Conservation (phyloP, 1,140 invertebrate genomes). For the Bombus affinis region DNA sequence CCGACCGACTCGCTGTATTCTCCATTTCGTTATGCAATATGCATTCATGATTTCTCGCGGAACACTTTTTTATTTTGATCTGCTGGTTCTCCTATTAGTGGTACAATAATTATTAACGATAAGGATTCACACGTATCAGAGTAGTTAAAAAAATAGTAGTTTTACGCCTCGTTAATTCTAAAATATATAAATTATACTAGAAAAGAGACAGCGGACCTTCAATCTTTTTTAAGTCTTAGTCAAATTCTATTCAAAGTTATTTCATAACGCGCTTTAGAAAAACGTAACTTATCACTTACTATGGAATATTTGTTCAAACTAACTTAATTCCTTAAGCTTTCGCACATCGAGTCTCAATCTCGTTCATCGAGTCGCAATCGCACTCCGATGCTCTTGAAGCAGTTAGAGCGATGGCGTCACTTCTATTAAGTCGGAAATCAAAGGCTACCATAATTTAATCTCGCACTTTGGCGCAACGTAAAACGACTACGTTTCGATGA, state of each 20-base stretch:
- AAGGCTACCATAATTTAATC: conserved; percentile 51
- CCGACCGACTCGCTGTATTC: not conserved
- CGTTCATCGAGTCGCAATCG: not conserved
- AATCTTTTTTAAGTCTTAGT: not conserved
- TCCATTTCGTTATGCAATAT: not conserved
- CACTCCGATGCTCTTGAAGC: not conserved
- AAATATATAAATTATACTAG: not conserved
- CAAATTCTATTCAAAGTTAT: not conserved
- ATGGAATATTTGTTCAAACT: too few relatives aligned
- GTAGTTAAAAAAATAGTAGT: not conserved
- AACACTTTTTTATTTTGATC: not conserved
- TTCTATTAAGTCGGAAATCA: conserved; percentile 35
- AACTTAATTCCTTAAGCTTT: not conserved
- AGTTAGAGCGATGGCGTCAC: conserved; percentile 4
- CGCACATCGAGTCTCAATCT: not conserved
- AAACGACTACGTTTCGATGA: conserved; percentile 37
- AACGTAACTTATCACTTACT: too few relatives aligned
- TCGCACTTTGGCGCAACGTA: not conserved
- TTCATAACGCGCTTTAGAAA: not conserved
- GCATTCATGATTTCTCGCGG: not conserved
- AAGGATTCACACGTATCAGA: not conserved
- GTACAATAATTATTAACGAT: not conserved
- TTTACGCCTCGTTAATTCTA: not conserved
- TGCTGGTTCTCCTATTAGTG: not conserved
- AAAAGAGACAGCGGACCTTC: not conserved